Percentiles rank a stretch among this genome's conserved stretches.
Evolutionary conservation across 2,113 vertebrate species (phyloP).

Genomic region (Tachuris rubrigastra): DNA sequence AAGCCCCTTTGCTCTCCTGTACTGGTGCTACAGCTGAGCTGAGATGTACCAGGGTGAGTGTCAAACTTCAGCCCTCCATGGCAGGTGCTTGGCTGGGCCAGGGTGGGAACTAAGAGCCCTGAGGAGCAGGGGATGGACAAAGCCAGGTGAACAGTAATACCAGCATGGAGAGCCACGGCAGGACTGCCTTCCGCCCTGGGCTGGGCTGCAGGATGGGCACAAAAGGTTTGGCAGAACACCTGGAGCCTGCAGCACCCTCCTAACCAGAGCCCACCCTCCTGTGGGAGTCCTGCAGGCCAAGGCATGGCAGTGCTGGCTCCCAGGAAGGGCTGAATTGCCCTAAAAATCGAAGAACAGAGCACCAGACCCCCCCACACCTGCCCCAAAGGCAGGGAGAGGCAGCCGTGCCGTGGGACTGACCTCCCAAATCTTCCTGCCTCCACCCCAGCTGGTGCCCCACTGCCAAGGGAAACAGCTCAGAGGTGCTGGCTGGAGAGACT

Average conservation of each 20-base stretch:
- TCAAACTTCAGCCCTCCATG: fast-evolving
- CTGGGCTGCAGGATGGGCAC: background rate
- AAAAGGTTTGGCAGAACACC: background rate
- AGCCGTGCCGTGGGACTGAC: fast-evolving
- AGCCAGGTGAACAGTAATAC: background rate
- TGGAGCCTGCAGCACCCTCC: background rate
- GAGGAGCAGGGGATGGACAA: background rate
- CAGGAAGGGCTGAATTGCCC: background rate
- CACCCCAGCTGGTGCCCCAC: fast-evolving
- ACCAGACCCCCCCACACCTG: fast-evolving
- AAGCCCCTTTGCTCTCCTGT: fast-evolving
- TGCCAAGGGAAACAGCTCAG: background rate
- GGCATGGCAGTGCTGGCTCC: background rate
- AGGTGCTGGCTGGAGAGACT: background rate
- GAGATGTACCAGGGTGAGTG: fast-evolving
- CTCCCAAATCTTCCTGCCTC: background rate
- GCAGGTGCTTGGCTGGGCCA: background rate
- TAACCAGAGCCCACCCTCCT: background rate
- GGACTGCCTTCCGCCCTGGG: background rate
- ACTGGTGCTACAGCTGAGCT: background rate
- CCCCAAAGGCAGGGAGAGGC: background rate
- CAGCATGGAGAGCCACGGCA: fast-evolving
- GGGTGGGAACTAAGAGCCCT: background rate
- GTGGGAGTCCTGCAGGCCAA: background rate
- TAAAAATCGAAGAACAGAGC: background rate